Evolutionary conservation across 2,113 vertebrate species (phyloP).

Genomic region (Hippocampus comes): DNA sequence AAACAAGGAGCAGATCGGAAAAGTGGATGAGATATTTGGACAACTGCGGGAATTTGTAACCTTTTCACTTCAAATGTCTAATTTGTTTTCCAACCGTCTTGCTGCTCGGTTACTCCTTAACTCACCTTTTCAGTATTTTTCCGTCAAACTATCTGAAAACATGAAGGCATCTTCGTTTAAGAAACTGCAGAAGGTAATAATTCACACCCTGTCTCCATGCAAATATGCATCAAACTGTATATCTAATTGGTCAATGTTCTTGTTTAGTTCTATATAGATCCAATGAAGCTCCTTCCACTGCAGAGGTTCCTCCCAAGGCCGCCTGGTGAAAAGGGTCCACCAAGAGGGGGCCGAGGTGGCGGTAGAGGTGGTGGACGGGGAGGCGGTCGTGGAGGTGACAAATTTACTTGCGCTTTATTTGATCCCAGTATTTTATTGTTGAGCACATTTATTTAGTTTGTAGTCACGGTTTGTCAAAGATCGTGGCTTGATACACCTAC

Average conservation of each 20-base stretch:
- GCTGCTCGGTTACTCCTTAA: constrained; percentile 70
- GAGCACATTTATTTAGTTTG: neutral
- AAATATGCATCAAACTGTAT: neutral
- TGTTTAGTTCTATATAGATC: constrained; percentile 92
- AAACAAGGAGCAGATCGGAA: constrained; percentile 98
- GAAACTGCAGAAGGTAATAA: constrained; percentile 90
- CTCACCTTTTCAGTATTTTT: constrained; percentile 85
- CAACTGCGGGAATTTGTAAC: constrained; percentile 98
- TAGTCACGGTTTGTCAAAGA: neutral
- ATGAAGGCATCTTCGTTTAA: constrained; percentile 98
- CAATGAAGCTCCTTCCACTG: constrained; percentile 89
- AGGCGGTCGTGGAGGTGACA: constrained; percentile 75
- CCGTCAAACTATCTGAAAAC: constrained; percentile 94
- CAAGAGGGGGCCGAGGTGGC: constrained; percentile 84
- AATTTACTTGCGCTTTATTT: neutral
- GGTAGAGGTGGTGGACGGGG: constrained; percentile 79
- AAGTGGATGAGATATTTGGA: constrained; percentile 98
- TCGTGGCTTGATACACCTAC: neutral
- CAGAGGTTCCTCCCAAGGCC: constrained; percentile 94
- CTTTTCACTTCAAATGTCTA: constrained; percentile 10
- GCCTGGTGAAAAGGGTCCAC: constrained; percentile 88
- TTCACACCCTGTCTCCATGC: neutral
- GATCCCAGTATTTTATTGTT: neutral
- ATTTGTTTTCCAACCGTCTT: neutral
- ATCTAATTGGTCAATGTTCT: neutral